These are phyloP conservation scores for Tenthredo notha DNA, from an alignment of 2,888 invertebrate genomes.

Conservation along the genomic window DNA sequence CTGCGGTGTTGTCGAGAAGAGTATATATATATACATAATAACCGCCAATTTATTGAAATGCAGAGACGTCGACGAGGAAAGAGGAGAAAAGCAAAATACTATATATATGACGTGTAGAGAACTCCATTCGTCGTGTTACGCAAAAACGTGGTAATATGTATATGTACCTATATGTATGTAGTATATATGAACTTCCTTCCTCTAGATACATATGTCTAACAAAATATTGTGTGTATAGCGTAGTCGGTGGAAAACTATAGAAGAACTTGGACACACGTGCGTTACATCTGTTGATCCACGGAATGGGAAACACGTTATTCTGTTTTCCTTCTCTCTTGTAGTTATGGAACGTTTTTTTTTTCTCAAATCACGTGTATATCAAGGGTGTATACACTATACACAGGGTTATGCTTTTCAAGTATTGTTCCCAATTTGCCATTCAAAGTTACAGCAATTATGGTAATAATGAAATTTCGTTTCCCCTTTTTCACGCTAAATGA, in stretches of 20 bases:
- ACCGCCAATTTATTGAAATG: not conserved
- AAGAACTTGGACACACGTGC: slow-evolving; percentile 28
- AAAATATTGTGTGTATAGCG: not conserved
- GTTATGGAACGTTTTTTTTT: not conserved
- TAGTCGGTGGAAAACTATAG: not conserved
- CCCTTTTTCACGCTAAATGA: not conserved
- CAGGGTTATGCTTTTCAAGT: not conserved
- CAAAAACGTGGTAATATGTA: not conserved
- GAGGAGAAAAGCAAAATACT: not conserved
- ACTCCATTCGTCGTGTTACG: not conserved
- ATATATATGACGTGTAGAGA: not conserved
- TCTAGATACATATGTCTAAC: not conserved
- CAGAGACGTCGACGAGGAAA: not conserved
- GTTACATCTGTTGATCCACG: slow-evolving; percentile 34
- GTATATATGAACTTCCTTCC: not conserved
- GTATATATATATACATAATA: not conserved
- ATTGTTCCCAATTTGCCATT: not conserved
- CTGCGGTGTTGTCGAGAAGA: not conserved
- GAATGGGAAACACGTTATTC: not conserved
- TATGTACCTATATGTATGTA: not conserved
- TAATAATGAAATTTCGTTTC: not conserved
- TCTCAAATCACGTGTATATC: not conserved
- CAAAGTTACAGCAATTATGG: not conserved
- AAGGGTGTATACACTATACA: not conserved
- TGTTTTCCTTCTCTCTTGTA: not conserved